These are phyloP conservation scores for Malacoraja senta DNA, from an alignment of 2,797 vertebrate species.

Conservation along the genomic window DNA sequence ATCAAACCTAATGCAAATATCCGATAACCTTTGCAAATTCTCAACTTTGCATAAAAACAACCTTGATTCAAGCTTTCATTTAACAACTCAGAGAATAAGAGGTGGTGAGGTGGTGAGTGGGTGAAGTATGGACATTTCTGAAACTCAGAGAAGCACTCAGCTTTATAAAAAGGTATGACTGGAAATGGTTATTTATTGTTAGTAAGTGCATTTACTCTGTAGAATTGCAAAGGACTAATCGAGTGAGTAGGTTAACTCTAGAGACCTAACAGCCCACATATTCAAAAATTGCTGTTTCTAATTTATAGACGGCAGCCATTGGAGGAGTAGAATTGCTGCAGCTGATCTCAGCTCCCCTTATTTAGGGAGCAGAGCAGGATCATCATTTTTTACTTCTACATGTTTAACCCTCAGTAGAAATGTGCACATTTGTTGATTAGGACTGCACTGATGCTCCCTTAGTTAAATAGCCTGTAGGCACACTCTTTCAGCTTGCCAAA, in stretches of 20 bases:
- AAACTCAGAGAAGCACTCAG: background rate
- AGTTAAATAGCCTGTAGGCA: background rate
- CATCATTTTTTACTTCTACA: background rate
- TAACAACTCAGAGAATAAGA: background rate
- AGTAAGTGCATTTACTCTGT: background rate
- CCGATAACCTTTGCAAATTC: background rate
- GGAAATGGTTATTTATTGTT: background rate
- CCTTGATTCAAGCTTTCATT: background rate
- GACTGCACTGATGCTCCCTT: background rate
- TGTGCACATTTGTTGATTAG: background rate
- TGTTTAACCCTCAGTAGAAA: background rate
- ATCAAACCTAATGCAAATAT: background rate
- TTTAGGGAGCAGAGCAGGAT: background rate
- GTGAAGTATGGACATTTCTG: background rate
- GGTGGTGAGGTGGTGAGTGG: background rate
- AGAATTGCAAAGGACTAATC: background rate
- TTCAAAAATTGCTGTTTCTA: background rate
- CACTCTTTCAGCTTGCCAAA: background rate
- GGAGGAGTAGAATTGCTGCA: background rate
- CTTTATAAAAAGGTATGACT: background rate
- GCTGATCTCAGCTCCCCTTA: background rate
- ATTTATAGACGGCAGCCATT: background rate
- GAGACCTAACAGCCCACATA: background rate
- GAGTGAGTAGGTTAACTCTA: background rate
- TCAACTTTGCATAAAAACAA: constrained; percentile 3